Base-by-base conservation (phyloP, 2,888 invertebrate species). In the Pseudococcus viburni region DNA sequence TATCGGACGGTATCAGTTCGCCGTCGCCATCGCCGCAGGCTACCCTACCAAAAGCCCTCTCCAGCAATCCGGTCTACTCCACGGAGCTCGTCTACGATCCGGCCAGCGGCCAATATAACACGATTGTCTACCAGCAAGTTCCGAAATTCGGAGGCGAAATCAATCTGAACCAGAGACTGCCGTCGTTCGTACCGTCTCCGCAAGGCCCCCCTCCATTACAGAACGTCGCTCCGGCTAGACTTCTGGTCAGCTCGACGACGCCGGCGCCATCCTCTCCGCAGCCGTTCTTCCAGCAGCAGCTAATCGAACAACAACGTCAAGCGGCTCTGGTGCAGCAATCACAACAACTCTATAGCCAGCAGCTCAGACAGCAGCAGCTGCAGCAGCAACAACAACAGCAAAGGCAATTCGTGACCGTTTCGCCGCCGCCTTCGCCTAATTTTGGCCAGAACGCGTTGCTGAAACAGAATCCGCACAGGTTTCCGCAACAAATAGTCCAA, bases 41-140 rank as follows among this genome's bases (percentile, higher is more conserved):
- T 86, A 88, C 88, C 33, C 39, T 39, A 85, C 90, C 84, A 84
- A 90, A 89, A 90, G 80, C 89, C 88, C 86, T 88, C 55, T 93
- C 93, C 51, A 93, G 93, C 87, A 93, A 94, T 90, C 95, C 95
- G 89, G 93, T 96, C 88, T 96, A 96, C 92, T 95, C 95, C 85
- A 95, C 96, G 33, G 95, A 96, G 91, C 92, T 96, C 48, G 94
- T 96, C 0, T 96, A 94, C 91, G 96, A 96, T 91, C 96, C 96
- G 26, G 91, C 94, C 51, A 94, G 95, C 90, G 96, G 96, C 85
- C 94, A 95, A 90, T 96, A 96, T 93, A 95, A 96, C 91, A 95
- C 95, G 46, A 95, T 96, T 90, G 92, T 96, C 73, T 96, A 94
- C 92, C 96, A 96, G 91, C 93, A 94, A 22, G 92, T 96, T 86